phyloP scores from a whole-genome alignment of 1,140 invertebrate genomes.

The Sitodiplosis mosellana region DNA sequence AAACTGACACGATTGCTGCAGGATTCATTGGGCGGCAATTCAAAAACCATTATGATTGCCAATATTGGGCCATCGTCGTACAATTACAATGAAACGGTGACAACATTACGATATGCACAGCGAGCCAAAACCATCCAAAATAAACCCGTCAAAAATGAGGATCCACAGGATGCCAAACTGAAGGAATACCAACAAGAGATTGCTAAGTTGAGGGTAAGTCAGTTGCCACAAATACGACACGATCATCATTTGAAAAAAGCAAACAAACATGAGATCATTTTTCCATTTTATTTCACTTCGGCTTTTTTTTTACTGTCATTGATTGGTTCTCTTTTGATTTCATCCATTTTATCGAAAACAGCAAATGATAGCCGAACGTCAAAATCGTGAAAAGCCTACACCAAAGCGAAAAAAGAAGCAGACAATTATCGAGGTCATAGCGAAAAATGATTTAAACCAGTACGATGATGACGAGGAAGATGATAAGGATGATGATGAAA shows the following conservation, averaged over 20 bases:
- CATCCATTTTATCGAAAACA: constrained; percentile 1
- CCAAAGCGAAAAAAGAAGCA: not conserved
- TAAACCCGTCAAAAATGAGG: constrained; percentile 87
- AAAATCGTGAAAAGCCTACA: constrained; percentile 11
- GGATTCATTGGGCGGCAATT: constrained; percentile 89
- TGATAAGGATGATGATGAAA: constrained; percentile 27
- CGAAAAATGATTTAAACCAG: constrained; percentile 27
- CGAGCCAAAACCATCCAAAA: constrained; percentile 90
- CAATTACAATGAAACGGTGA: constrained; percentile 90
- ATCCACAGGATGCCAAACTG: constrained; percentile 80
- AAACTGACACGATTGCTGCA: constrained; percentile 84
- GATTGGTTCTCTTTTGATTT: not conserved
- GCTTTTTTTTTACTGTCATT: no score
- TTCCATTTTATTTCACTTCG: no score
- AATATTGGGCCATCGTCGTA: constrained; percentile 90
- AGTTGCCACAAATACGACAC: no score
- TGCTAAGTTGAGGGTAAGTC: constrained; percentile 32
- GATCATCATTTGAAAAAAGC: no score
- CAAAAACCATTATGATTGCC: constrained; percentile 93
- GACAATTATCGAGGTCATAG: constrained; percentile 29
- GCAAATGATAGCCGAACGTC: constrained; percentile 26
- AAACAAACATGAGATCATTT: no score
- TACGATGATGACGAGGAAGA: constrained; percentile 37
- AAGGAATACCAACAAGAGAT: constrained; percentile 79
- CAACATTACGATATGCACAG: constrained; percentile 81